phyloP scores from a whole-genome alignment of 2,113 vertebrate genomes.

The Climacteris rufus region DNA sequence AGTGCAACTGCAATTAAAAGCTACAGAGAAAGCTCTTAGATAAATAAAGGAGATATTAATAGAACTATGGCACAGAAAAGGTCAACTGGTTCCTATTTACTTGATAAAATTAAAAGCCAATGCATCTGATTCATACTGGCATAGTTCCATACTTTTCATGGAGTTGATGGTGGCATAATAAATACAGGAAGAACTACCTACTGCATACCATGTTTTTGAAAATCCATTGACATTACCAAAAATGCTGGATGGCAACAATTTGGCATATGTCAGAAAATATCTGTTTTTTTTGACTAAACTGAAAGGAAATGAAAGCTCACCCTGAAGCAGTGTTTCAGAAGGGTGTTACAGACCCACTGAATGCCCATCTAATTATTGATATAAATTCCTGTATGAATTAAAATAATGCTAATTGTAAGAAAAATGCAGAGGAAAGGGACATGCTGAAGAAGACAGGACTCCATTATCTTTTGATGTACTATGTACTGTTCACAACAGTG shows the following conservation, averaged over 20 bases:
- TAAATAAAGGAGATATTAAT: conserved; percentile 37
- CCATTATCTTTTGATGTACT: background rate
- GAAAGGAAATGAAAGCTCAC: background rate
- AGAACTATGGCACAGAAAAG: background rate
- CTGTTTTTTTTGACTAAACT: background rate
- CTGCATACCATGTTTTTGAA: background rate
- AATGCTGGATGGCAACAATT: background rate
- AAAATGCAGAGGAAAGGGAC: background rate
- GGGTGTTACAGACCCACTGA: background rate
- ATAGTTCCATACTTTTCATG: background rate
- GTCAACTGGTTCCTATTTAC: background rate
- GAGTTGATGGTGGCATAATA: background rate
- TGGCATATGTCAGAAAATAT: background rate
- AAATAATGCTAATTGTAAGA: background rate
- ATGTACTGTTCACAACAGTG: background rate
- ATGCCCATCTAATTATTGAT: background rate
- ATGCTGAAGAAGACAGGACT: background rate
- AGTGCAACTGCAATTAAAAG: conserved; percentile 17
- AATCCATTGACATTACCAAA: background rate
- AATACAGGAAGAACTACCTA: background rate
- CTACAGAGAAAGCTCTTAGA: background rate
- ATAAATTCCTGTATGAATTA: background rate
- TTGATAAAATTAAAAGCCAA: conserved; percentile 1
- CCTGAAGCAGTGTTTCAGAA: background rate
- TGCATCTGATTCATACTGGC: background rate